Conservation (phyloP, 2,113 vertebrate genomes). For the Paralichthys olivaceus region DNA sequence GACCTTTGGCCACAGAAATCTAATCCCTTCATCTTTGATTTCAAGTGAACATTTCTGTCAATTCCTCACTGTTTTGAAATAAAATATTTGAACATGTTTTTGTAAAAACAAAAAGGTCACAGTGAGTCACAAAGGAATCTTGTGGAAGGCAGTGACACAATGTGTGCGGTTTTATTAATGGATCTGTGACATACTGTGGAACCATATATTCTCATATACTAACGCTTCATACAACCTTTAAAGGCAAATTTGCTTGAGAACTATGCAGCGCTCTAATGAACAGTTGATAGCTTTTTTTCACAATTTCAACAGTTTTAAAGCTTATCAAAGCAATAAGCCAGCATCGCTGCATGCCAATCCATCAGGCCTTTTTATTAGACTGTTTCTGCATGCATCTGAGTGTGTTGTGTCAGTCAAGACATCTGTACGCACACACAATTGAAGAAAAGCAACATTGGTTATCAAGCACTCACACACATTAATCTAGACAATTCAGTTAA, state of each 20-base stretch:
- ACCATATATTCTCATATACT: conserved; percentile 61
- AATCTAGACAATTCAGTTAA: conserved; percentile 22
- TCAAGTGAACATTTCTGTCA: no score
- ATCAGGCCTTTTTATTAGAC: conserved; percentile 20
- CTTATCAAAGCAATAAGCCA: conserved; percentile 46
- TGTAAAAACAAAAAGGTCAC: not conserved
- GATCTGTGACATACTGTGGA: conserved; percentile 62
- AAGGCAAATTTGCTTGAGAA: conserved; percentile 33
- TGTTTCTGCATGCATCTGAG: conserved; percentile 62
- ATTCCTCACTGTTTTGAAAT: not conserved
- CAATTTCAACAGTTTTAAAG: conserved; percentile 38
- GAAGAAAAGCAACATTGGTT: conserved; percentile 25
- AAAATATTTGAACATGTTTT: no score
- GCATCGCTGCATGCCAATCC: conserved; percentile 23
- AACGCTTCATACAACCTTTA: conserved; percentile 46
- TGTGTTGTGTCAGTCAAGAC: conserved; percentile 27
- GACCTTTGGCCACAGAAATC: no score
- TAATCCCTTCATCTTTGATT: no score
- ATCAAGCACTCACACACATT: conserved; percentile 18
- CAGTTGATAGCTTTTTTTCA: conserved; percentile 9
- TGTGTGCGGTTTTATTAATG: conserved; percentile 72
- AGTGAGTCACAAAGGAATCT: not conserved
- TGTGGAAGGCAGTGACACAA: conserved; percentile 69
- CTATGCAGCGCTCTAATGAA: conserved; percentile 17
- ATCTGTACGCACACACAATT: conserved; percentile 26